Percentiles rank a stretch among this genome's conserved stretches.
phyloP scores from a whole-genome alignment of 2,888 invertebrate genomes.

The Phyto melanocephala region DNA sequence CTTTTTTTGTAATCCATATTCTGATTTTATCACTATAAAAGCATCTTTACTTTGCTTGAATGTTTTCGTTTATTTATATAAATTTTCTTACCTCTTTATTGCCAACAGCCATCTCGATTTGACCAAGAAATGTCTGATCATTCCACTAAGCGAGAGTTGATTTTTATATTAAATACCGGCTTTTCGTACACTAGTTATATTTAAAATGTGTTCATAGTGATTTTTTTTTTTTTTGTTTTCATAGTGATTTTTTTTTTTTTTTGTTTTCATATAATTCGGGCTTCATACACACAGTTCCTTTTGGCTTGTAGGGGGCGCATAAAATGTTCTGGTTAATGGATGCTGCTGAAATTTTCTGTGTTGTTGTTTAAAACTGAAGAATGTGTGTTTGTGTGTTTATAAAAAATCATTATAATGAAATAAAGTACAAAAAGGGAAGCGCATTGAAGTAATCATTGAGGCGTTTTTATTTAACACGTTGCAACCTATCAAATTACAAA shows the following conservation, averaged over 20 bases:
- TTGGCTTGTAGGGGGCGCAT: conserved; percentile 62
- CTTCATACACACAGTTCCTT: conserved; percentile 2
- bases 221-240: conserved; percentile 39
- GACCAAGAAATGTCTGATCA: conserved; percentile 61
- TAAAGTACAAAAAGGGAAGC: conserved; percentile 68
- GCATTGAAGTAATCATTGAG: conserved; percentile 72
- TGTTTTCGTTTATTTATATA: conserved; percentile 14
- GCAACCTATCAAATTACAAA: conserved; percentile 74
- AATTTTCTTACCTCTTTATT: conserved; percentile 2
- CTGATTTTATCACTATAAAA: conserved; percentile 69
- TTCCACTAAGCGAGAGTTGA: conserved; percentile 45
- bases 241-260: conserved; percentile 31
- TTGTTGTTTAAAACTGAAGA: too few species aligned
- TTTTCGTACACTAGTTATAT: conserved; percentile 37
- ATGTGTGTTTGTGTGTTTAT: conserved; percentile 42
- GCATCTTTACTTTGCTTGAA: conserved; percentile 53
- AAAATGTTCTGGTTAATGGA: conserved; percentile 44
- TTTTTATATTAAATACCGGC: conserved; percentile 62
- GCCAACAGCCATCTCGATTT: conserved; percentile 60
- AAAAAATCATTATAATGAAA: conserved; percentile 66
- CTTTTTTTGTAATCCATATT: conserved; percentile 72
- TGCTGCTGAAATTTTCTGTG: not conserved
- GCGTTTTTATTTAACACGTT: conserved; percentile 74
- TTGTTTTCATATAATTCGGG: conserved; percentile 20
- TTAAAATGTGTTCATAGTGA: conserved; percentile 57